Evolutionary conservation across 2,797 vertebrate species (phyloP).

Genomic region (Alectoris magna): DNA sequence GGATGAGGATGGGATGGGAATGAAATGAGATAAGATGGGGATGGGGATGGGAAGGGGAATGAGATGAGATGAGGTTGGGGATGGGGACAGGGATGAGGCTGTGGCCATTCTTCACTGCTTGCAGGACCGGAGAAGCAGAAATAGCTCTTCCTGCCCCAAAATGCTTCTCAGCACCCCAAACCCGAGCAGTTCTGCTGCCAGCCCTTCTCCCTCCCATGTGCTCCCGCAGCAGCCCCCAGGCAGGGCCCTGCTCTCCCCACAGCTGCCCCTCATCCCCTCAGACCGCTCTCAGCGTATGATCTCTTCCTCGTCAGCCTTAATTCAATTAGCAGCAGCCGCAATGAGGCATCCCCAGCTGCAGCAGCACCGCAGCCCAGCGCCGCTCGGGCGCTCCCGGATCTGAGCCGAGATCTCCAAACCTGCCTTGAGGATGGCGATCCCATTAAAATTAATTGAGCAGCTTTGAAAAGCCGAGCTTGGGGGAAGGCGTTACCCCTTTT

Average conservation of each 20-base stretch:
- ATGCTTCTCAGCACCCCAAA: neutral
- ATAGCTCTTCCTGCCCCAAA: neutral
- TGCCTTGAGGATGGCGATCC: neutral
- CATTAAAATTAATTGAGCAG: conserved; percentile 25
- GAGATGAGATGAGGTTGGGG: neutral
- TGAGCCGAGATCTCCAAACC: neutral
- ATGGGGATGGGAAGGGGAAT: neutral
- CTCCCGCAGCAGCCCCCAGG: fast-evolving
- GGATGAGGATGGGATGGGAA: too few relatives aligned
- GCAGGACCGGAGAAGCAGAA: neutral
- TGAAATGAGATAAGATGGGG: too few relatives aligned
- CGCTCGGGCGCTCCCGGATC: neutral
- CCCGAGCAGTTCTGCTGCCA: fast-evolving
- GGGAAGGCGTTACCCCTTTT: neutral
- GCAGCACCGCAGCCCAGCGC: neutral
- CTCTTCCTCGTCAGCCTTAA: neutral
- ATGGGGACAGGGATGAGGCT: neutral
- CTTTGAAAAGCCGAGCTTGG: conserved; percentile 8
- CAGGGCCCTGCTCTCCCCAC: neutral
- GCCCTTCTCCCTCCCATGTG: fast-evolving
- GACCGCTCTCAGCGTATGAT: fast-evolving
- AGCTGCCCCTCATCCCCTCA: neutral
- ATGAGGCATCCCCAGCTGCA: neutral
- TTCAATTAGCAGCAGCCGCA: neutral
- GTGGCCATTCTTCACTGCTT: neutral